A percentile compares a stretch with the other conserved stretches of the same genome.
phyloP scores from a whole-genome alignment of 2,888 invertebrate genomes.

The Minunthozetes semirufus region DNA sequence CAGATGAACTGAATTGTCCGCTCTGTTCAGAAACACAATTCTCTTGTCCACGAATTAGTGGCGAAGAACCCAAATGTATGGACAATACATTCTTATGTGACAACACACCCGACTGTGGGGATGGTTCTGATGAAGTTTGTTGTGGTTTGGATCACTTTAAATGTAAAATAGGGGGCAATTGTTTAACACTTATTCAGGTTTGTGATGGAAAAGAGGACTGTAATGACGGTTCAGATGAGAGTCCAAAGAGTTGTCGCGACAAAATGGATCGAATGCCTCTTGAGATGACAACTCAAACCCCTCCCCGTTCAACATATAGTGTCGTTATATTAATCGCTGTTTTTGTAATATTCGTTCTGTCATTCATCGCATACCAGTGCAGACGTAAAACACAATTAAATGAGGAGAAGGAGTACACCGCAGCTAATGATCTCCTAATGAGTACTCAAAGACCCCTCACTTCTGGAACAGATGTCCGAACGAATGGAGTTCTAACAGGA shows the following conservation, averaged over 20 bases:
- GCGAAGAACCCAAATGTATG: slow-evolving; percentile 41
- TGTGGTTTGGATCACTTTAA: slow-evolving; percentile 43
- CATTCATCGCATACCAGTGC: slow-evolving; percentile 32
- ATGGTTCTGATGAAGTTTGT: slow-evolving; percentile 49
- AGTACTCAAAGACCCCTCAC: slow-evolving; percentile 5
- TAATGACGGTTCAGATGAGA: slow-evolving; percentile 41
- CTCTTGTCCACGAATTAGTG: slow-evolving; percentile 60
- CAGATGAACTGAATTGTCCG: slow-evolving; percentile 68
- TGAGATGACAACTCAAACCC: neutral
- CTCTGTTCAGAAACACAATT: slow-evolving; percentile 65
- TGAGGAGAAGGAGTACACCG: slow-evolving; percentile 32
- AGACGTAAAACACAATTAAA: slow-evolving; percentile 23
- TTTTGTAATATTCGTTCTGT: neutral
- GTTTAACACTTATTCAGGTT: slow-evolving; percentile 36
- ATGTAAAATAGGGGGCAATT: slow-evolving; percentile 38
- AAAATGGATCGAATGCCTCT: slow-evolving; percentile 14
- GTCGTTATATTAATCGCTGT: slow-evolving; percentile 3
- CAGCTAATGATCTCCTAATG: slow-evolving; percentile 33
- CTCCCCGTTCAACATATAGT: neutral
- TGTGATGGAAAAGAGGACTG: slow-evolving; percentile 42
- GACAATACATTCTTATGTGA: slow-evolving; percentile 46
- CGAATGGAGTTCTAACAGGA: neutral
- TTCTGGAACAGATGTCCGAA: neutral
- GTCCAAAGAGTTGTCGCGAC: slow-evolving; percentile 1
- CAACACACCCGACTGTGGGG: slow-evolving; percentile 48